phyloP scores from a whole-genome alignment of 2,797 vertebrate genomes.

The Phrynocephalus forsythii region DNA sequence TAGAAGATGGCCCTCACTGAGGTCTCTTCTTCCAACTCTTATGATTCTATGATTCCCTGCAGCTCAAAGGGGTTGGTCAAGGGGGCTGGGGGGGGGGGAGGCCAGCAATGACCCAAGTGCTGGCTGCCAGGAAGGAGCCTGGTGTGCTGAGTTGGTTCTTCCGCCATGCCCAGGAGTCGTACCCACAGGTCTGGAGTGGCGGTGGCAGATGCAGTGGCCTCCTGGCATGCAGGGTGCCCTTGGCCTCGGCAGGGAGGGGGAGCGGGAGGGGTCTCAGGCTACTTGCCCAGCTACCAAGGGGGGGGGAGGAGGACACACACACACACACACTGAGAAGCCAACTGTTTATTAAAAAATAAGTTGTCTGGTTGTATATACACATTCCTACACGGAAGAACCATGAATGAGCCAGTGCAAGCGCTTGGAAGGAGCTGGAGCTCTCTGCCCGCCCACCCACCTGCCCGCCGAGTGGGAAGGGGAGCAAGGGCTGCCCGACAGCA shows the following conservation, averaged over 20 bases:
- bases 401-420: not conserved
- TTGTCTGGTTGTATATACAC: constrained; percentile 26
- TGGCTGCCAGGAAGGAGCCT: too few species aligned
- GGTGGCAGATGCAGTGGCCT: not conserved
- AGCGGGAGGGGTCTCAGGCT: too few species aligned
- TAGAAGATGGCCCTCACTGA: too few species aligned
- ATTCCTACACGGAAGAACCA: not conserved
- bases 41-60: too few species aligned
- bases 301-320: too few species aligned
- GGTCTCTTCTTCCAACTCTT: too few species aligned
- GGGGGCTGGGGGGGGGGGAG: too few species aligned
- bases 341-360: constrained; percentile 63
- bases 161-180: too few species aligned
- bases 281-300: too few species aligned
- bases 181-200: not conserved
- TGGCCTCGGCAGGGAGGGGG: not conserved
- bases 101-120: too few species aligned
- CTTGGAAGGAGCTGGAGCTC: not conserved
- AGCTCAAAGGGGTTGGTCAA: too few species aligned
- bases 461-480: not conserved
- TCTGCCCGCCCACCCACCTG: rapidly evolving
- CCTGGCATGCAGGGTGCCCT: not conserved
- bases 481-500: not conserved
- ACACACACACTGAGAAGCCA: constrained; percentile 11
- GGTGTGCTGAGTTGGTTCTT: too few species aligned